Evolutionary conservation across 2,113 vertebrate species (phyloP), one percentile per base, ranked within the genome.

Genomic region (Amphilophus citrinellus): DNA sequence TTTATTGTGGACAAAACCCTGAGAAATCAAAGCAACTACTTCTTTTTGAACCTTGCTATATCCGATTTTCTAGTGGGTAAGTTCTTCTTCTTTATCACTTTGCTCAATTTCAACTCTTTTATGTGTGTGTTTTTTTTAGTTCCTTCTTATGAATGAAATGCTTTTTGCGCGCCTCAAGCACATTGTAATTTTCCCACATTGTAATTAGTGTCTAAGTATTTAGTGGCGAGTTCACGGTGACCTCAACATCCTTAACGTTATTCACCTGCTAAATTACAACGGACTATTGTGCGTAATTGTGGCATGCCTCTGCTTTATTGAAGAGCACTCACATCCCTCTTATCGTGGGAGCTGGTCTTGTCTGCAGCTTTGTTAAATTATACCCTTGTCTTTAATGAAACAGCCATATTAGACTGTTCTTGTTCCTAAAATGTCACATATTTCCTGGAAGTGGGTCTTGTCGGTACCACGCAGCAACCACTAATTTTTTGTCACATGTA

Each of bases 31-130:
- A 98, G 96, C 93, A 98, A 97, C 93, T 98, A 96, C 84, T 98
- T 97, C 95, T 96, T 98, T 85, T 95, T 97, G 80, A 99, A 99
- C 79, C 95, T 98, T 80, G 97, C 97, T 8, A 96, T 98, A 92
- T 97, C 97, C n/a, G 98, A 99, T 95, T 98, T 99, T 88, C 96
- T 97, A 20, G 97, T 98, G 85, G 97, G 97, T 98, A 95, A 97
- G 97, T 24, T 24, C 24, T 97, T 24, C 56, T 42, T 44, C 35
- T 13, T 77, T 79, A 24, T 59, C 73, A 59, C n/a, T 63, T 61
- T 17, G 18, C 4, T 62, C 42, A 77, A 44, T 66, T 84, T 58
- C 24, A n/a, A 7, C 73, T n/a, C 35, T 44, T 68, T 61, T 3
- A 76, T 73, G 17, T 7, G 17, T 42, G 42, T 15, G 7, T 10